These are phyloP conservation scores for Falco cherrug DNA, from an alignment of 2,797 vertebrate species.

Conservation along the genomic window DNA sequence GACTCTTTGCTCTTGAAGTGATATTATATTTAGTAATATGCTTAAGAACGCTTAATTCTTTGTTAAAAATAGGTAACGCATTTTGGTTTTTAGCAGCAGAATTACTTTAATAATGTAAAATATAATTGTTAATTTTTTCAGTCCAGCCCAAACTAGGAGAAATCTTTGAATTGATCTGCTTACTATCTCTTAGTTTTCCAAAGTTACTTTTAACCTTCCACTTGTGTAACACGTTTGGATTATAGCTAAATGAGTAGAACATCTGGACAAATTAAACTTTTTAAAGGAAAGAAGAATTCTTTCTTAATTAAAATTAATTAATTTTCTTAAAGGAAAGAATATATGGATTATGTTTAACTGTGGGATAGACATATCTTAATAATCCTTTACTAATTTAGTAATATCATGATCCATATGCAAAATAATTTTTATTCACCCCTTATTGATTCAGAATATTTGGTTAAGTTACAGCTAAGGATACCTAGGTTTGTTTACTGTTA, in stretches of 20 bases:
- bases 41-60: not conserved
- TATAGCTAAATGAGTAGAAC: not conserved
- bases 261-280: not conserved
- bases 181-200: slow-evolving; percentile 17
- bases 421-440: not conserved
- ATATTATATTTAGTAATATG: not conserved
- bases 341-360: not conserved
- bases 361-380: not conserved
- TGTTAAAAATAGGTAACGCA: not conserved
- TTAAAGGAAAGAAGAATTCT: not conserved
- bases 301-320: too few species aligned
- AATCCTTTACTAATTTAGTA: not conserved
- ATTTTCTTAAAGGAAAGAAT: not conserved
- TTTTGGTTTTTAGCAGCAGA: slow-evolving; percentile 12
- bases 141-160: not conserved
- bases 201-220: slow-evolving; percentile 15
- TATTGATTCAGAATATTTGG: not conserved
- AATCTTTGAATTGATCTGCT: slow-evolving; percentile 56
- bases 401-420: not conserved
- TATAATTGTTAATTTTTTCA: not conserved
- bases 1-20: slow-evolving; percentile 30
- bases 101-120: not conserved
- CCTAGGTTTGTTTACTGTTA: not conserved
- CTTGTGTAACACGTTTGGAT: not conserved
- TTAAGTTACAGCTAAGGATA: not conserved